phyloP scores from a whole-genome alignment of 2,888 invertebrate genomes.

The Luffia ferchaultella region DNA sequence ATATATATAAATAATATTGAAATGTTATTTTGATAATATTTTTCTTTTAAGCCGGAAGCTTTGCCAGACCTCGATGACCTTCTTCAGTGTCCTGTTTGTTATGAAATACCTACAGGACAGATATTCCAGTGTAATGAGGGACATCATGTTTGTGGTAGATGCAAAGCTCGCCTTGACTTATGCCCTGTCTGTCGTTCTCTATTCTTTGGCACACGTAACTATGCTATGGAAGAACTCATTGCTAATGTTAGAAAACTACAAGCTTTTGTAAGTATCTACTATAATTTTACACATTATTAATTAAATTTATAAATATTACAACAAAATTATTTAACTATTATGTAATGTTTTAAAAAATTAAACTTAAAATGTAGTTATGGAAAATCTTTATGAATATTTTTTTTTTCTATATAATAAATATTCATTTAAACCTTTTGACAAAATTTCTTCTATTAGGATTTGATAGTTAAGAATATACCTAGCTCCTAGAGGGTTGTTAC shows the following conservation, averaged over 20 bases:
- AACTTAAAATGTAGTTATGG: too few relatives aligned
- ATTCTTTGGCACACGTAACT: slow-evolving; percentile 62
- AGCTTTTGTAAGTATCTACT: slow-evolving; percentile 48
- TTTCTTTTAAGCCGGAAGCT: slow-evolving; percentile 38
- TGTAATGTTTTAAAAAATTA: too few relatives aligned
- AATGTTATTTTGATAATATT: too few relatives aligned
- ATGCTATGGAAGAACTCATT: slow-evolving; percentile 62
- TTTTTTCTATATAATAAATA: too few relatives aligned
- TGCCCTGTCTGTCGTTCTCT: slow-evolving; percentile 62
- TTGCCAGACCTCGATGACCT: slow-evolving; percentile 59
- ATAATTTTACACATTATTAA: not conserved
- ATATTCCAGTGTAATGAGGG: slow-evolving; percentile 64
- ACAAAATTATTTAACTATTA: too few relatives aligned
- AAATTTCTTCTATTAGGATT: too few relatives aligned
- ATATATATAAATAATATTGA: too few relatives aligned
- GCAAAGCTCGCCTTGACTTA: slow-evolving; percentile 45
- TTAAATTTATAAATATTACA: not conserved
- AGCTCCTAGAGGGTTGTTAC: too few relatives aligned
- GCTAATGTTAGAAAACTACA: slow-evolving; percentile 49
- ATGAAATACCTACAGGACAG: slow-evolving; percentile 50
- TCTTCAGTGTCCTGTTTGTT: slow-evolving; percentile 67
- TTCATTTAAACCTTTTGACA: too few relatives aligned
- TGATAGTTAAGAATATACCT: too few relatives aligned
- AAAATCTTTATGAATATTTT: too few relatives aligned
- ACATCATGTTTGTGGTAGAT: slow-evolving; percentile 62